Conservation (phyloP, 2,888 invertebrate genomes). For the Tetheella fluctuosa region DNA sequence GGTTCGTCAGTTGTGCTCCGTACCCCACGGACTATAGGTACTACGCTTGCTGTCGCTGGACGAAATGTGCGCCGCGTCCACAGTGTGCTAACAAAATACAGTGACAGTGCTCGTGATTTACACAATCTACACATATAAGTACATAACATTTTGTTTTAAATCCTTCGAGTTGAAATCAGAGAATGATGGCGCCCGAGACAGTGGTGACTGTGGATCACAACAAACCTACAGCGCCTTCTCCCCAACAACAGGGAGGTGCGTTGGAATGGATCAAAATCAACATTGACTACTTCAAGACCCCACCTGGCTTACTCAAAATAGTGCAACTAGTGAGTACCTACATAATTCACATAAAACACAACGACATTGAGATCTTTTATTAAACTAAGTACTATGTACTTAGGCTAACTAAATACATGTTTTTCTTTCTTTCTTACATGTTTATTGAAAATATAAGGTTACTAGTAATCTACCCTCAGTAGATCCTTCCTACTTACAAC, state of each 20-base stretch:
- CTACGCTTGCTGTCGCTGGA: slow-evolving; percentile 61
- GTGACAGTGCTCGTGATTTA: slow-evolving; percentile 71
- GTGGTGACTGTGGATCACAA: slow-evolving; percentile 91
- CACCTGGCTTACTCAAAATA: slow-evolving; percentile 92
- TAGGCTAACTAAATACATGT: no score
- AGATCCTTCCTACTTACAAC: no score
- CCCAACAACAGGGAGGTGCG: slow-evolving; percentile 80
- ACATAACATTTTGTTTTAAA: slow-evolving; percentile 28
- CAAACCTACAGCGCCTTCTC: slow-evolving; percentile 75
- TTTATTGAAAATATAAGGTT: no score
- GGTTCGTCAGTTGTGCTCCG: slow-evolving; percentile 56
- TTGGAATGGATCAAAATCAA: slow-evolving; percentile 90
- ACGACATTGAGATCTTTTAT: no score
- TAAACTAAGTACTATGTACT: no score
- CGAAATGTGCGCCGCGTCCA: slow-evolving; percentile 68
- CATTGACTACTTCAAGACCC: slow-evolving; percentile 90
- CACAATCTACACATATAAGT: slow-evolving; percentile 33
- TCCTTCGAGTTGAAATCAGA: slow-evolving; percentile 45
- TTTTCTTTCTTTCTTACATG: no score
- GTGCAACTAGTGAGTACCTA: slow-evolving; percentile 89
- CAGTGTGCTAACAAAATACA: slow-evolving; percentile 59
- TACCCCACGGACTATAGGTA: slow-evolving; percentile 60
- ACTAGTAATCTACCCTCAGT: no score
- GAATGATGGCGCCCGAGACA: slow-evolving; percentile 92
- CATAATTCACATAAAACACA: no score